Evolutionary conservation across 2,797 vertebrate species (phyloP).

Genomic region (Glyptemys insculpta): DNA sequence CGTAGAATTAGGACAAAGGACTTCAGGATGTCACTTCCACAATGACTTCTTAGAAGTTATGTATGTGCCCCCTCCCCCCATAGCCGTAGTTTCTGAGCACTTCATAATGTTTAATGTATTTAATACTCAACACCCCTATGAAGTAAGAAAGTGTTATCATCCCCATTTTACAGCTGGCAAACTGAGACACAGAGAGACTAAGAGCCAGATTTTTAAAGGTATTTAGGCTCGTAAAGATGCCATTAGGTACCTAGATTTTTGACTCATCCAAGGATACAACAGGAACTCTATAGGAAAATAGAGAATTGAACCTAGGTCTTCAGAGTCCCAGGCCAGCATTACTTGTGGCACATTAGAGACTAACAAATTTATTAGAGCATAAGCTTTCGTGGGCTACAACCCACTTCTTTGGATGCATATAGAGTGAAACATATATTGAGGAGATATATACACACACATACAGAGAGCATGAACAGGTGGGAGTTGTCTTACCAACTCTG

Average conservation of each 20-base stretch:
- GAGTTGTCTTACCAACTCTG: too few species aligned
- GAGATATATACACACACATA: too few species aligned
- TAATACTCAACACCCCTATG: neutral
- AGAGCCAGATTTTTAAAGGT: neutral
- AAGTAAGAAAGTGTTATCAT: neutral
- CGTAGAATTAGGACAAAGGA: constrained; percentile 69
- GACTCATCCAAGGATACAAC: neutral
- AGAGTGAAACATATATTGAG: too few species aligned
- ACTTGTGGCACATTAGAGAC: too few species aligned
- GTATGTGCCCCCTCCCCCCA: constrained; percentile 5
- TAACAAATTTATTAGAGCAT: too few species aligned
- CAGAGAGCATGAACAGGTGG: too few species aligned
- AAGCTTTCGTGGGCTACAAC: too few species aligned
- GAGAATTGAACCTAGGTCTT: neutral
- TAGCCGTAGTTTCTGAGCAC: neutral
- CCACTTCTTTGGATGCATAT: too few species aligned
- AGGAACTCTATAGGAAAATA: neutral
- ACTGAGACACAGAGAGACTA: neutral
- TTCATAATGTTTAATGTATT: constrained; percentile 14
- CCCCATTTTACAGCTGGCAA: neutral
- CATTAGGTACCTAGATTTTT: neutral
- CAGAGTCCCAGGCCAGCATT: neutral
- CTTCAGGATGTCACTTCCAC: constrained; percentile 57
- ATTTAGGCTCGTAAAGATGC: neutral
- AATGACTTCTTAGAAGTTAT: constrained; percentile 30